Evolutionary conservation across 2,113 vertebrate genomes (phyloP).

Genomic region (Catharus minimus): DNA sequence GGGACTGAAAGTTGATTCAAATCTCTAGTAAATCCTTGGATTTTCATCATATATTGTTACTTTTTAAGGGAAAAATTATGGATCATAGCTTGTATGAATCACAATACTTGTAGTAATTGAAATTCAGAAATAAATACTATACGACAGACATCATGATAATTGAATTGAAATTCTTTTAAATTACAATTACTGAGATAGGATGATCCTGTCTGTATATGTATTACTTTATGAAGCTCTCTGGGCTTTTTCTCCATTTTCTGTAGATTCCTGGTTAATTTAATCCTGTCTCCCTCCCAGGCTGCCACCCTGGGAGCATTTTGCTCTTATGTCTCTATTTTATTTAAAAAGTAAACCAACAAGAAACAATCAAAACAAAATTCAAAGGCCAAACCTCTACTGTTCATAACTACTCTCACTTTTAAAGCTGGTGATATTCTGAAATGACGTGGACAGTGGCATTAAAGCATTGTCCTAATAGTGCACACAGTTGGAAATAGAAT

Average conservation of each 20-base stretch:
- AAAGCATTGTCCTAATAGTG: conserved; percentile 21
- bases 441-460: neutral
- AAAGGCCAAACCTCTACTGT: neutral
- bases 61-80: conserved; percentile 10
- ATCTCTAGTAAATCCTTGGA: conserved; percentile 50
- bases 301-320: neutral
- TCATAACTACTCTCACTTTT: neutral
- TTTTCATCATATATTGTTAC: conserved; percentile 26
- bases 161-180: neutral
- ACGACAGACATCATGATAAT: neutral
- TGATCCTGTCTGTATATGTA: neutral
- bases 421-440: conserved; percentile 16
- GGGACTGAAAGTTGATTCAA: conserved; percentile 68
- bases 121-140: conserved; percentile 31
- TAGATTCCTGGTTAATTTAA: conserved; percentile 9
- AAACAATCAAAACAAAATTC: neutral
- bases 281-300: neutral
- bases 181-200: neutral
- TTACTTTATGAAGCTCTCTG: conserved; percentile 10
- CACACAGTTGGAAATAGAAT: neutral
- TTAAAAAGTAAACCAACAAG: neutral
- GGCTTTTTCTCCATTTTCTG: neutral
- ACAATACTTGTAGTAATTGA: conserved; percentile 36
- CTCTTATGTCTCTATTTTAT: neutral
- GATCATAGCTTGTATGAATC: conserved; percentile 63